Conservation (phyloP, 2,888 invertebrate species). For the Alsophila aescularia region DNA sequence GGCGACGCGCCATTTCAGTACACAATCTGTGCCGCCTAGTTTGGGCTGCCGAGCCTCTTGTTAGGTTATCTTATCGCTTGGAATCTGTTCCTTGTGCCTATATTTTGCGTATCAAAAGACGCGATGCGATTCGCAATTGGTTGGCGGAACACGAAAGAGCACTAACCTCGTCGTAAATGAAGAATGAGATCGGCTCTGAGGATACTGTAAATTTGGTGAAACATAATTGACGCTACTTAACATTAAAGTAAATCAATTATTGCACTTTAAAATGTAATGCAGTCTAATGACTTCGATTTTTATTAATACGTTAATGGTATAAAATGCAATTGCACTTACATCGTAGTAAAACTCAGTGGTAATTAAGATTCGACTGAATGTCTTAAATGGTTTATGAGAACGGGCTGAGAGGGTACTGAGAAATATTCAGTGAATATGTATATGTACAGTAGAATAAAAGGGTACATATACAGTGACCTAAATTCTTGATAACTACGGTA, state of each 20-base stretch:
- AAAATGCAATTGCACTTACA: slow-evolving; percentile 12
- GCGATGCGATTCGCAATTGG: slow-evolving; percentile 32
- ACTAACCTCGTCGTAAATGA: slow-evolving; percentile 16
- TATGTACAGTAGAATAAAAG: background rate
- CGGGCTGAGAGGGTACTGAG: background rate
- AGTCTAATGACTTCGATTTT: background rate
- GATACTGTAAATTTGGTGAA: slow-evolving; percentile 5
- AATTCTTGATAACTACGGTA: too few relatives aligned
- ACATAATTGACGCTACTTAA: background rate
- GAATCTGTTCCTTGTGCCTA: slow-evolving; percentile 45
- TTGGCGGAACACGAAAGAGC: slow-evolving; percentile 11
- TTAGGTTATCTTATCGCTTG: slow-evolving; percentile 50
- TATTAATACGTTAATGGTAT: slow-evolving; percentile 6
- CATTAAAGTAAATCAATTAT: slow-evolving; percentile 1
- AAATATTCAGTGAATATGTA: background rate
- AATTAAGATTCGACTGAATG: slow-evolving; percentile 12
- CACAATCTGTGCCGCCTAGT: slow-evolving; percentile 49
- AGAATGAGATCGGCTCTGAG: background rate
- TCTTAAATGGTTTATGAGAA: background rate
- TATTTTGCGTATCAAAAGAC: slow-evolving; percentile 38
- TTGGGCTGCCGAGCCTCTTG: slow-evolving; percentile 43
- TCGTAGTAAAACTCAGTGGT: slow-evolving; percentile 5
- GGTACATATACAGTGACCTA: too few relatives aligned
- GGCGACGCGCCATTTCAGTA: slow-evolving; percentile 47
- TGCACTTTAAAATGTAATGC: background rate